Percentiles rank a stretch among this genome's conserved stretches.
Evolutionary conservation across 2,888 invertebrate genomes (phyloP).

Genomic region (Drosophila buzzatii): DNA sequence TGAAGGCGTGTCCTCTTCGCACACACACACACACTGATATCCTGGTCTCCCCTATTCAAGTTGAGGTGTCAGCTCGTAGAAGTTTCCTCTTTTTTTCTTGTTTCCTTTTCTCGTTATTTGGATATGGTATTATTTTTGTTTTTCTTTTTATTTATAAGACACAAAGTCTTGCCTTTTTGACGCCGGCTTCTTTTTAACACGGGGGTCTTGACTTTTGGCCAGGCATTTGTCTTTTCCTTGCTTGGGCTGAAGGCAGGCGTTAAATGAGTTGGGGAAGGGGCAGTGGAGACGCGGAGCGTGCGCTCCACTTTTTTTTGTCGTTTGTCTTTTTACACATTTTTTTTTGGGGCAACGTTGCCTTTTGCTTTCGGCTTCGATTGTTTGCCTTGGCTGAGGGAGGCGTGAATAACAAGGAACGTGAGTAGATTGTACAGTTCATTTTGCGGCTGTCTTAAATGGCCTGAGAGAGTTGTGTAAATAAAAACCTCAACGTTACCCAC

Average conservation of each 20-base stretch:
- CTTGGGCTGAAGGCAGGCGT: neutral
- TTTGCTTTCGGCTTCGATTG: constrained; percentile 37
- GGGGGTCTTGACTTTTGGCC: constrained; percentile 41
- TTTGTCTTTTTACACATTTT: constrained; percentile 42
- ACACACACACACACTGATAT: neutral
- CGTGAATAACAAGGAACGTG: neutral
- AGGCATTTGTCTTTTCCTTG: constrained; percentile 54
- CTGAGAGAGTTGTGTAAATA: constrained; percentile 69
- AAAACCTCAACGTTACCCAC: constrained; percentile 48
- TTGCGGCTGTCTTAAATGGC: constrained; percentile 71
- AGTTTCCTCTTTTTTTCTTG: constrained; percentile 24
- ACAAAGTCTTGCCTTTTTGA: constrained; percentile 55
- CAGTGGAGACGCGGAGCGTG: neutral
- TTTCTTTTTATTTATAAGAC: constrained; percentile 18
- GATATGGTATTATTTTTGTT: constrained; percentile 31
- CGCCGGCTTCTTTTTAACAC: constrained; percentile 52
- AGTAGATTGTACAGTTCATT: constrained; percentile 58
- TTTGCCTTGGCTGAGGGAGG: constrained; percentile 22
- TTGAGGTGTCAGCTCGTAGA: constrained; percentile 51
- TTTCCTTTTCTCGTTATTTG: constrained; percentile 37
- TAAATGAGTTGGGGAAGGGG: too few relatives aligned
- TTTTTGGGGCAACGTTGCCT: constrained; percentile 29
- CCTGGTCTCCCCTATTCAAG: constrained; percentile 5
- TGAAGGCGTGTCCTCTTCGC: constrained; percentile 34
- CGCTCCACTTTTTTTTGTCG: constrained; percentile 39